Evolutionary conservation across 2,888 invertebrate genomes (phyloP), one percentile per base, ranked within the genome.

Genomic region (Ariolimax columbianus): DNA sequence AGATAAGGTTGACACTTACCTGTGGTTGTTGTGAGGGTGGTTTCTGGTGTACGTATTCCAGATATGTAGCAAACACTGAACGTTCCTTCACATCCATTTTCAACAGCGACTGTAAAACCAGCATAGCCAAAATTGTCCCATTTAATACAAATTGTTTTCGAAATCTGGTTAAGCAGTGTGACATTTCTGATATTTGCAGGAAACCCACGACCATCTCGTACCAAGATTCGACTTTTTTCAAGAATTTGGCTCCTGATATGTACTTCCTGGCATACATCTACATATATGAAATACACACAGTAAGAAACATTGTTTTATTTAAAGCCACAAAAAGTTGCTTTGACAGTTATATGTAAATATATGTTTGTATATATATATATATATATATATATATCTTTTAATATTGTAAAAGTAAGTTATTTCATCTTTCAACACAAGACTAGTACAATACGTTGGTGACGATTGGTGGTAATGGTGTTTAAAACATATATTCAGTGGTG

Each of bases 61-160:
- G 63, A 68, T 40, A 66, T 47, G n/a, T 72, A 72, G 40, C 82
- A 82, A 33, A 82, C 59, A 7, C 23, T 51, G 30, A 82, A 82
- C 59, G 14, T 51, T 73, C 82, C 82, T 43, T 55, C 23, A 36
- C 82, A 82, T 1, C 82, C 82, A 38, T 40, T 36, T 51, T 33
- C 51, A n/a, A 40, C 73, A 9, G 30, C 9, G 6, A 63, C 75
- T 19, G 40, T 38, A 30, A 59, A 66, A 30, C 36, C 73, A 72
- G 33, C 14, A 36, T 72, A 51, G 38, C 51, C 68, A 55, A 72
- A 82, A 19, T 36, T 82, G 2, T 82, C 51, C 81, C 81, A 82
- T 82, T 82, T 51, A 30, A 82, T 72, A 72, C 81, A 82, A 26
- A 40, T 51, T n/a, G 36, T 38, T 23, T 51, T 4, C 7, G 70